Evolutionary conservation across 2,888 invertebrate species (phyloP).

Genomic region (Aricia artaxerxes): DNA sequence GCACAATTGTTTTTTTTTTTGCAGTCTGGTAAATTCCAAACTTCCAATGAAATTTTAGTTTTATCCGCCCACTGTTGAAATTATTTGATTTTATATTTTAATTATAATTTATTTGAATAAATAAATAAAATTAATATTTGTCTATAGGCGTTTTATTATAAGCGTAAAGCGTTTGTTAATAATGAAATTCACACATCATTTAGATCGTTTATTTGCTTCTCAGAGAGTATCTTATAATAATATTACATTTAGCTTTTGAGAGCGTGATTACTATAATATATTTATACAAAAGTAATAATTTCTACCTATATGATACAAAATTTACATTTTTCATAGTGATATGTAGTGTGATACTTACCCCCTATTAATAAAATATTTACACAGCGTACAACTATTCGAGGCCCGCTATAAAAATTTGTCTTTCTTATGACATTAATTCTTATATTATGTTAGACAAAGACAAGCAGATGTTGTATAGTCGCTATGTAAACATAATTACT

Average conservation of each 20-base stretch:
- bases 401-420: too few relatives aligned
- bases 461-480: too few relatives aligned
- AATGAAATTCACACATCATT: slow-evolving; percentile 44
- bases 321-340: slow-evolving; percentile 73
- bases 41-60: slow-evolving; percentile 57
- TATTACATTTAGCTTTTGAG: slow-evolving; percentile 59
- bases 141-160: slow-evolving; percentile 47
- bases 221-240: slow-evolving; percentile 51
- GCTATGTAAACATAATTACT: background rate
- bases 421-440: too few relatives aligned
- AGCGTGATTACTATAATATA: slow-evolving; percentile 57
- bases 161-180: background rate
- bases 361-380: background rate
- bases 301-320: slow-evolving; percentile 76
- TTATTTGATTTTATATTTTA: slow-evolving; percentile 66
- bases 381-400: background rate
- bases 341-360: slow-evolving; percentile 49
- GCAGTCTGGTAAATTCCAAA: slow-evolving; percentile 47
- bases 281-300: slow-evolving; percentile 58
- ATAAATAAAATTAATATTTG: slow-evolving; percentile 77
- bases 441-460: too few relatives aligned
- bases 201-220: slow-evolving; percentile 59
- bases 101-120: slow-evolving; percentile 76
- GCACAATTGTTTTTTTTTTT: slow-evolving; percentile 57
- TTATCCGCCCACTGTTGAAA: slow-evolving; percentile 59